Conservation (phyloP, 37 sponge, comb jelly and placozoan genomes). For the Bolinopsis microptera region DNA sequence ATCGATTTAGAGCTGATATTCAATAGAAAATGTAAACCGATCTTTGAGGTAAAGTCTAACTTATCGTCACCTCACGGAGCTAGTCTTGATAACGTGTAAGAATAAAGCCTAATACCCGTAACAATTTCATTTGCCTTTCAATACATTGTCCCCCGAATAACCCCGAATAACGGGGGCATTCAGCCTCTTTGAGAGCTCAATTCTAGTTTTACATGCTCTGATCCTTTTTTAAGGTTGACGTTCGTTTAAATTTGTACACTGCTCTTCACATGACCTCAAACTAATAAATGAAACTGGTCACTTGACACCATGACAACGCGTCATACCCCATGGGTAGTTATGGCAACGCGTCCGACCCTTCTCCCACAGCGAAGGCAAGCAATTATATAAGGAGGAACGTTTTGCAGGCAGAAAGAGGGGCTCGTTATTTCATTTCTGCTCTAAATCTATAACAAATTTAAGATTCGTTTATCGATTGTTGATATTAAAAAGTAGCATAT, state of each 20-base stretch:
- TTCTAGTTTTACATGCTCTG: background rate
- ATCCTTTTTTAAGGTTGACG: too few species aligned
- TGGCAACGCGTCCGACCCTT: background rate
- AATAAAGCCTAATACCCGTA: background rate
- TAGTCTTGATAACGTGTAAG: background rate
- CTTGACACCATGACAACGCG: background rate
- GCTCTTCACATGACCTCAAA: background rate
- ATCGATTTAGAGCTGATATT: background rate
- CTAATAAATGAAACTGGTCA: background rate
- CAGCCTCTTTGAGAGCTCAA: background rate
- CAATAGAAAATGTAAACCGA: background rate
- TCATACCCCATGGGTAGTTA: background rate
- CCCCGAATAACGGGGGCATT: background rate
- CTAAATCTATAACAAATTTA: background rate
- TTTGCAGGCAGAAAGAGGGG: background rate
- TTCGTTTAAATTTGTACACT: background rate
- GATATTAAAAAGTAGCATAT: conserved; percentile 55
- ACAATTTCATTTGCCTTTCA: background rate
- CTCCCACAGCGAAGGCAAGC: background rate
- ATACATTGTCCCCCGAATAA: background rate
- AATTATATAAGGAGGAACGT: background rate
- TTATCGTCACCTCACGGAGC: background rate
- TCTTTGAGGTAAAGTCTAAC: background rate
- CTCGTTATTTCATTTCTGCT: background rate
- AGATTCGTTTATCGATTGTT: conserved; percentile 16